These are phyloP conservation scores for Incurvaria masculella DNA, from an alignment of 2,888 invertebrate species.

Conservation along the genomic window DNA sequence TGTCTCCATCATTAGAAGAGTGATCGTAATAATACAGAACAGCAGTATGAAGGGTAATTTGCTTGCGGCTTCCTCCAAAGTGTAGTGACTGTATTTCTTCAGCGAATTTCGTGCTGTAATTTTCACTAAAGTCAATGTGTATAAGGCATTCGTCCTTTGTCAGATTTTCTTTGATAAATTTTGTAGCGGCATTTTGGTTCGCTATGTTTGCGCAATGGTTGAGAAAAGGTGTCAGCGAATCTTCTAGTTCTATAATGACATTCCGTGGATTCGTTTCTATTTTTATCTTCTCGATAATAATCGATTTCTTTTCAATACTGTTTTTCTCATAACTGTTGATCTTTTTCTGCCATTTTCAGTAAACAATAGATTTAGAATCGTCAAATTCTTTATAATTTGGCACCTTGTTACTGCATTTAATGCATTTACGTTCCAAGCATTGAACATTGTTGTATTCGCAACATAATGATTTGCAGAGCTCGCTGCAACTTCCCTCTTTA, in stretches of 20 bases:
- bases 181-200: constrained; percentile 8
- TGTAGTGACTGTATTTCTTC: constrained; percentile 11
- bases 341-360: constrained; percentile 10
- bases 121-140: constrained; percentile 11
- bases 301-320: constrained; percentile 8
- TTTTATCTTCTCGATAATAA: constrained; percentile 5
- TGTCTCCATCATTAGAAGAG: constrained; percentile 7
- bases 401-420: constrained; percentile 12
- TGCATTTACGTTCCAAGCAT: no score
- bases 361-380: constrained; percentile 10
- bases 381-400: constrained; percentile 11
- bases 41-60: constrained; percentile 12
- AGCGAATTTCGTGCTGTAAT: constrained; percentile 9
- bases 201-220: constrained; percentile 4
- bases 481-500: no score
- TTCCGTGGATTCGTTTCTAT: constrained; percentile 1
- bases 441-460: no score
- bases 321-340: constrained; percentile 11
- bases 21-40: constrained; percentile 14
- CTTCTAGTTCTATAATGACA: constrained; percentile 5
- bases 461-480: no score
- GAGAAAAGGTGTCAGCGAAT: not conserved
- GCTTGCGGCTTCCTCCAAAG: constrained; percentile 13
- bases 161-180: constrained; percentile 8
- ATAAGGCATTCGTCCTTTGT: constrained; percentile 7